Evolutionary conservation across 92 coral and sea anemone genomes (phyloP), one percentile per base, ranked within the genome.

Genomic region (Porites lobata): DNA sequence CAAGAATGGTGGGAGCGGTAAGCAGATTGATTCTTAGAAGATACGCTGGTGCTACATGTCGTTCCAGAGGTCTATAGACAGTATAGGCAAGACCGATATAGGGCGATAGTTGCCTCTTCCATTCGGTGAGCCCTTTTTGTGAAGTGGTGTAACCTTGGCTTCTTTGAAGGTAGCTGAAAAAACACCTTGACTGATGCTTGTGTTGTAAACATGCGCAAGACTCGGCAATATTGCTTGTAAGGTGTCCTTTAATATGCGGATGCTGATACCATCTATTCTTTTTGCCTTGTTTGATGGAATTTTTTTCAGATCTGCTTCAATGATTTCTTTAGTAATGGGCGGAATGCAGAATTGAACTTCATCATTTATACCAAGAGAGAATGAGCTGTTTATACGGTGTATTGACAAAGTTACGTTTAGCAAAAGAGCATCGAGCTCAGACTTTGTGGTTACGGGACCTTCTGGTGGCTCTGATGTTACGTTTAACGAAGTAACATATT

Each of bases 1-100:
- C 88, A 81, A 22, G 83, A 81, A 65, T 88, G 88, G 69, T 24
- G 51, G 18, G 59, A 73, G 11, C 81, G 87, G 56, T 88, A 82
- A 11, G 88, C 84, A 61, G 77, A 81, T 65, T 88, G 88, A 65
- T 65, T 65, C 21, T 65, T 65, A 20, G 7, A 61, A 61, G n/a
- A 65, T 65, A 65, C 24, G 70, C 19, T 65, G 19, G 5, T 3
- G 70, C 8, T 14, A 65, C 21, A 65, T 18, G 6, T 65, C 70
- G 19, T 26, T 65, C 70, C 24, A 65, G 24, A 4, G 70, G 70
- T 2, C 19, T 65, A 22, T 22, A 26, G 70, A 65, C 24, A 65
- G 12, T n/a, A 19, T 65, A n/a, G 70, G 70, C 70, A 65, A 17
- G 21, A 65, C 24, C 1, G 70, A 3, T 9, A 61, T 61, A 4